Conservation (phyloP, 1,140 invertebrate genomes). For the Tetranychus cinnabarinus region DNA sequence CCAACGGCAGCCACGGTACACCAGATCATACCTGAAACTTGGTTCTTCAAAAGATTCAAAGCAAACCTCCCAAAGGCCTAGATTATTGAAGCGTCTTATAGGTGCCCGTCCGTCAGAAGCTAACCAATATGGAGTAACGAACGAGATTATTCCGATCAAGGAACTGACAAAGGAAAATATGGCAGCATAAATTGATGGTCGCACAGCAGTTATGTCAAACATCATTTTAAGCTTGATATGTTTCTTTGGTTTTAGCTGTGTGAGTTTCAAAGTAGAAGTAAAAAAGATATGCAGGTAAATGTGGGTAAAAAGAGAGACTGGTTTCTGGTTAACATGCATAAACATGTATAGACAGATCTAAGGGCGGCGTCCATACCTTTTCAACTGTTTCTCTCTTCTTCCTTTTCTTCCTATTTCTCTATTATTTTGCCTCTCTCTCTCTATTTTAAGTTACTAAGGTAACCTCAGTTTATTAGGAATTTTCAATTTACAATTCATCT, state of each 20-base stretch:
- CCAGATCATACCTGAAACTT: conserved; percentile 14
- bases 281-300: too few species aligned
- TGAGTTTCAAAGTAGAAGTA: too few species aligned
- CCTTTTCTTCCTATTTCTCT: not conserved
- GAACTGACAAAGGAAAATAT: conserved; percentile 9
- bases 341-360: not conserved
- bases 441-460: not conserved
- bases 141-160: conserved; percentile 11
- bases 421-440: not conserved
- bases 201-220: not conserved
- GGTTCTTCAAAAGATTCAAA: conserved; percentile 13
- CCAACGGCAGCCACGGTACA: conserved; percentile 14
- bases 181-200: conserved; percentile 9
- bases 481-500: not conserved
- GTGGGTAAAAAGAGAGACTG: too few species aligned
- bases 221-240: not conserved
- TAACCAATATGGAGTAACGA: conserved; percentile 16
- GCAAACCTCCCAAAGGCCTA: conserved; percentile 16
- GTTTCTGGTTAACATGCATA: not conserved
- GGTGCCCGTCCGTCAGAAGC: conserved; percentile 10
- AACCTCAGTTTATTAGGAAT: not conserved
- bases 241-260: too few species aligned
- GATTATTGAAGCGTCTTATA: conserved; percentile 10
- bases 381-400: not conserved
- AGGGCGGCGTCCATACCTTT: not conserved